Evolutionary conservation across 2,888 invertebrate genomes (phyloP), one percentile per base, ranked within the genome.

Genomic region (Blastobasis lacticolella): DNA sequence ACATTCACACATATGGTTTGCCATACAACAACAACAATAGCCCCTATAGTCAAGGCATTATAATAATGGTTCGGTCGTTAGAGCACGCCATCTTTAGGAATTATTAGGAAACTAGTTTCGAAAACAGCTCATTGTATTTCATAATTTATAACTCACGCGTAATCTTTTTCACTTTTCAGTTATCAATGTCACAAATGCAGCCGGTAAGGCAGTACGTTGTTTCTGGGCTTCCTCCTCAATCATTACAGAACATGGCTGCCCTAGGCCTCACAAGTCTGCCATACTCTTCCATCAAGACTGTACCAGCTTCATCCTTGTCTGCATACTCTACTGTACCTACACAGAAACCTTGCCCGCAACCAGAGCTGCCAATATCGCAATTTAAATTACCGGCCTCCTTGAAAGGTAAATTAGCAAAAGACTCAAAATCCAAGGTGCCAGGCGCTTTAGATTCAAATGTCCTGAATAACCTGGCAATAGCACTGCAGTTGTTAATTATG

Each of bases 401-500:
- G 23, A 23, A 23, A 3, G 23, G 23, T 23, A 23, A 23, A 23
- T 23, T 23, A 23, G 23, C 23, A 23, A 23, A 23, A 23, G 23
- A 23, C 23, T 2, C 23, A 23, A 23, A 23, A 23, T 23, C 23
- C 23, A 23, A 23, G 23, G 23, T 3, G 23, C 23, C 49, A 49
- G 48, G 45, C 48, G 49, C 56, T 37, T 58, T 78, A 36, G 83
- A 86, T 49, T 57, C 74, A 0, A 73, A 71, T 37, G 66, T 84
- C 0, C 53, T 86, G 0, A 86, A 85, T 45, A 86, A 85, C 55
- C 60, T 86, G 55, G 86, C 85, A 4, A 75, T 85, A 42, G 83
- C 85, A 0, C 60, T 86, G 47, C 85, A 85, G 42, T 52, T 86
- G 6, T 52, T 86, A 1, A 75, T 85, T 6, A 66, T 86, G 0